Base-by-base conservation (phyloP, 2,113 vertebrate genomes). In the Scomber scombrus region DNA sequence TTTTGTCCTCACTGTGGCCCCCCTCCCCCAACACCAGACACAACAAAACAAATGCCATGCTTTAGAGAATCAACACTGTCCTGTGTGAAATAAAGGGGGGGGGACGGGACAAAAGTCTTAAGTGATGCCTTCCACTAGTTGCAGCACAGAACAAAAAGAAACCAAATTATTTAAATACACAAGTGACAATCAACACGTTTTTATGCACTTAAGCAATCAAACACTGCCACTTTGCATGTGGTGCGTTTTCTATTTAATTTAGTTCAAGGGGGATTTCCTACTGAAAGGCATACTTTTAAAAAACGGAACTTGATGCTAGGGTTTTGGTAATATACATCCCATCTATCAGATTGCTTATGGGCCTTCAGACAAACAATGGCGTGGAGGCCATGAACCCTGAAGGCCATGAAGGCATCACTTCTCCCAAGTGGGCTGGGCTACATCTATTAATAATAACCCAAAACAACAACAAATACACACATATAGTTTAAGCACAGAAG, bases 361-460 rank as follows among this genome's bases (percentile, higher is more conserved):
- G 85, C 84, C 80, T 88, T 21, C 34, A 74, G 66, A 83, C 75
- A 84, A 92, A 94, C 92, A 94, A 93, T 93, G 89, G 93, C 92
- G 90, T 82, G 87, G 61, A 91, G 84, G 86, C 92, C 91, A 90
- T 87, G 88, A 91, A 91, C 90, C 85, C 79, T 71, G 21, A 73
- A 90, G 88, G 90, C 92, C 91, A 89, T 52, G 57, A 52, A 88
- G 55, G 47, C 80, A 88, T 85, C 78, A 64, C 79, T 52, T 46
- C 60, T 71, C n/a, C 9, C 18, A 65, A 54, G 70, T 67, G 65
- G 63, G n/a, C 12, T 67, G 57, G 62, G 4, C 16, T 29, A 9
- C 0, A 72, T 40, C 21, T 16, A 65, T 64, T 23, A 46, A 52
- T 4, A 7, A 1, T 65, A 1, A 3, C 9, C 1, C n/a, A 76